Conservation (phyloP, 2,888 invertebrate genomes). For the Clunio marinus region DNA sequence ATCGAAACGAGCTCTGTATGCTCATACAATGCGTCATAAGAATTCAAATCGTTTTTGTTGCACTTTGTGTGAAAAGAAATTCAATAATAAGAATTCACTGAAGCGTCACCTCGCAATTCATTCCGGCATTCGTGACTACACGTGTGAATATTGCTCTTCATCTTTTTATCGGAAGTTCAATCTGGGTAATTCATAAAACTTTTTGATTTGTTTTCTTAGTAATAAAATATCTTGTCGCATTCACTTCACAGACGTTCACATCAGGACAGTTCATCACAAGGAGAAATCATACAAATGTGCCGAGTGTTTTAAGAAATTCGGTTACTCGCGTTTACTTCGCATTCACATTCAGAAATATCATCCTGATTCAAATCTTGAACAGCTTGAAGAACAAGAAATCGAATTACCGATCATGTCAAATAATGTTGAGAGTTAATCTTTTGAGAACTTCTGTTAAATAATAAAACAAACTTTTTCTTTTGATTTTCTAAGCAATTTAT, state of each 20-base stretch:
- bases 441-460: too few relatives aligned
- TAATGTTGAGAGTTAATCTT: too few relatives aligned
- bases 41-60: constrained; percentile 16
- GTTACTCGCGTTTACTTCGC: constrained; percentile 3
- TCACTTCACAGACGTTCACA: neutral
- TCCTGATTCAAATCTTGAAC: neutral
- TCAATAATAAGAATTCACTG: constrained; percentile 22
- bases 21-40: constrained; percentile 16
- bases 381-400: too few relatives aligned
- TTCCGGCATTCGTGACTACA: constrained; percentile 16
- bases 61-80: constrained; percentile 1
- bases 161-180: constrained; percentile 14
- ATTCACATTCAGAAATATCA: neutral
- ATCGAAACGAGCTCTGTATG: neutral
- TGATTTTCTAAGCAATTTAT: too few relatives aligned
- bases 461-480: too few relatives aligned
- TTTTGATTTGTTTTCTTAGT: neutral
- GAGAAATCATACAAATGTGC: neutral
- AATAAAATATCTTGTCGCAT: neutral
- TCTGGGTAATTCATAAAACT: neutral
- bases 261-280: constrained; percentile 18
- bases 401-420: too few relatives aligned
- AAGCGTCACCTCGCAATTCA: constrained; percentile 20
- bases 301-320: constrained; percentile 7
- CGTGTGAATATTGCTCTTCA: neutral